Conservation (phyloP, 2,797 vertebrate genomes). For the Paedocypris micromegethes region DNA sequence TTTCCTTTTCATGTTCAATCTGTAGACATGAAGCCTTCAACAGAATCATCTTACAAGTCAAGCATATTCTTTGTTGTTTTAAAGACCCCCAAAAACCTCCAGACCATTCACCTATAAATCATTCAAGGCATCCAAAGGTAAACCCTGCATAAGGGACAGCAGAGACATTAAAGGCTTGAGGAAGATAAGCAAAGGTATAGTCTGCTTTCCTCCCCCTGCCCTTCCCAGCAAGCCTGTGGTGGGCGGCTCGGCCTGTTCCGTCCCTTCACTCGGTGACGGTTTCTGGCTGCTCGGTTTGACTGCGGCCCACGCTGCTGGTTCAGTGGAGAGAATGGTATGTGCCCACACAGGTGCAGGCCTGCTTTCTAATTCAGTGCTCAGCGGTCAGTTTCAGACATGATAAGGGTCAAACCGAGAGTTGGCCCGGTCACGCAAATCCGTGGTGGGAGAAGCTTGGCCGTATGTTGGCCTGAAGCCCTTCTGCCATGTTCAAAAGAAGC, state of each 20-base stretch:
- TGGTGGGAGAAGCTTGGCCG: constrained; percentile 22
- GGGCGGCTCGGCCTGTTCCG: constrained; percentile 30
- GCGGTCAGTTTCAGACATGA: constrained; percentile 43
- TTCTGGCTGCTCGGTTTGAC: constrained; percentile 30
- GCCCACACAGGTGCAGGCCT: constrained; percentile 29
- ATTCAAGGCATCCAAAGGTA: constrained; percentile 14
- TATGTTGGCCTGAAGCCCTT: constrained; percentile 30
- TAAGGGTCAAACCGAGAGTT: constrained; percentile 49
- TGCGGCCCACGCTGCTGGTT: constrained; percentile 32
- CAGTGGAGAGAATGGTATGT: constrained; percentile 26
- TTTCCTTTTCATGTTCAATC: too few relatives aligned
- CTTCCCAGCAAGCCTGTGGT: constrained; percentile 28
- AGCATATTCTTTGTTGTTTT: too few relatives aligned
- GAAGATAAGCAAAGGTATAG: constrained; percentile 41
- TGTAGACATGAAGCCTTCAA: not conserved
- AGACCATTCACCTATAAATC: constrained; percentile 9
- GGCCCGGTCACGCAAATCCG: constrained; percentile 24
- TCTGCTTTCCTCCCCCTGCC: constrained; percentile 24
- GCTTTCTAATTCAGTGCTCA: constrained; percentile 39
- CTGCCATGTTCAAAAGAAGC: constrained; percentile 18
- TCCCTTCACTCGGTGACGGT: constrained; percentile 25
- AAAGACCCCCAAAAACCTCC: not conserved
- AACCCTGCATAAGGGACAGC: constrained; percentile 27
- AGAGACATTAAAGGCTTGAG: constrained; percentile 39
- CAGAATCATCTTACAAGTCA: not conserved